phyloP scores from a whole-genome alignment of 2,797 vertebrate genomes.

The Salarias fasciatus region DNA sequence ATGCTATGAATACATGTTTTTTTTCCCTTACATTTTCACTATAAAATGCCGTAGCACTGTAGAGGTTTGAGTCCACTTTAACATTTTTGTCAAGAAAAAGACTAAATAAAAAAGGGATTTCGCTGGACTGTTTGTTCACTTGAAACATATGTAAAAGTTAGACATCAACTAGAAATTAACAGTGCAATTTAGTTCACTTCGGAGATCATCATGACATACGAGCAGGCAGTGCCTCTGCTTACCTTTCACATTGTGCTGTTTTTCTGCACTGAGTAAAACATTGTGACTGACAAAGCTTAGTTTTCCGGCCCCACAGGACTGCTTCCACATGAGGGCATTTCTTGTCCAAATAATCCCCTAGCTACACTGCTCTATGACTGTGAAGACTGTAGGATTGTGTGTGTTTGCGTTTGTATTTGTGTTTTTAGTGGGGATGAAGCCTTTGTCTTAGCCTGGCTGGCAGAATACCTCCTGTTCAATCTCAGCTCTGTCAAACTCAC shows the following conservation, averaged over 20 bases:
- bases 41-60: no score
- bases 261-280: constrained; percentile 27
- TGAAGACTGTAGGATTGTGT: constrained; percentile 10
- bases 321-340: constrained; percentile 56
- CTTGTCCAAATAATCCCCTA: constrained; percentile 37
- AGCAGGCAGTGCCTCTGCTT: not conserved
- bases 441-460: constrained; percentile 65
- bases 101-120: no score
- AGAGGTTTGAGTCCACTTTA: no score
- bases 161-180: no score
- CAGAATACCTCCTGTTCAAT: constrained; percentile 81
- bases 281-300: constrained; percentile 26
- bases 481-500: constrained; percentile 81
- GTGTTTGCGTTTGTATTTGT: constrained; percentile 14
- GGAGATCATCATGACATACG: not conserved
- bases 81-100: no score
- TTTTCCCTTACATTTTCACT: no score
- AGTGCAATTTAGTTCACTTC: no score
- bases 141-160: no score
- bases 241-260: not conserved
- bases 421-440: constrained; percentile 35
- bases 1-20: no score
- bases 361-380: constrained; percentile 20
- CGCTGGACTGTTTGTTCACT: no score
- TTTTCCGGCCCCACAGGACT: constrained; percentile 46